Conservation (phyloP, 2,797 vertebrate species). For the Crocidura indochinensis region DNA sequence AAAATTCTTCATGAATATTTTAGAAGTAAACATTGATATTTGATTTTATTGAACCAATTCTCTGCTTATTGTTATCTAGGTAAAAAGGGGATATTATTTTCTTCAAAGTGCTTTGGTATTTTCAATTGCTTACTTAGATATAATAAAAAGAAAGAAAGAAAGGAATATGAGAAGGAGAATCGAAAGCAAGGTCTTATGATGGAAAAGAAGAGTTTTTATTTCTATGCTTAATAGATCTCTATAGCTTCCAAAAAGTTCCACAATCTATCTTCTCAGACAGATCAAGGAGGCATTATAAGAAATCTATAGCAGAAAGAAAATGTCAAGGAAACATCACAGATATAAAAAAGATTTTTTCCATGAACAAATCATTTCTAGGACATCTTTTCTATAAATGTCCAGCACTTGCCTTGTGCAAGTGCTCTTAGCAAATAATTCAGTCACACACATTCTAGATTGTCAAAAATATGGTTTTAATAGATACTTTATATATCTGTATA, state of each 20-base stretch:
- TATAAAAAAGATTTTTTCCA: constrained; percentile 77
- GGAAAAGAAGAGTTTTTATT: constrained; percentile 68
- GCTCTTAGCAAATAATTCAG: constrained; percentile 75
- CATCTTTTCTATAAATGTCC: constrained; percentile 80
- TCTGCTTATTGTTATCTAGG: neutral
- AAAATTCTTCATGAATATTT: too few species aligned
- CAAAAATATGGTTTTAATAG: constrained; percentile 62
- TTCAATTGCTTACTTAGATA: neutral
- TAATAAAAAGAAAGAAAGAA: constrained; percentile 57
- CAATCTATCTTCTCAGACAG: constrained; percentile 74
- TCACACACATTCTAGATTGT: constrained; percentile 67
- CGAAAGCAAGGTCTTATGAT: constrained; percentile 55
- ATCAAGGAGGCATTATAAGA: constrained; percentile 79
- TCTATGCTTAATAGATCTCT: constrained; percentile 72
- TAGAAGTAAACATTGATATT: too few species aligned
- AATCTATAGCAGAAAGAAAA: constrained; percentile 81
- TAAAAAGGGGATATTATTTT: constrained; percentile 2
- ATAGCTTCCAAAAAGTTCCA: constrained; percentile 62
- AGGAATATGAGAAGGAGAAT: neutral
- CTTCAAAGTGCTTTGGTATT: constrained; percentile 14
- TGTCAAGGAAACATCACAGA: constrained; percentile 68
- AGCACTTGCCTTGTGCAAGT: constrained; percentile 51
- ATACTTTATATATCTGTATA: constrained; percentile 36
- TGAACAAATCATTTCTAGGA: constrained; percentile 75
- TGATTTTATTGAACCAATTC: too few species aligned